phyloP scores from a whole-genome alignment of 2,797 vertebrate genomes.

The Sebastes cheni region DNA sequence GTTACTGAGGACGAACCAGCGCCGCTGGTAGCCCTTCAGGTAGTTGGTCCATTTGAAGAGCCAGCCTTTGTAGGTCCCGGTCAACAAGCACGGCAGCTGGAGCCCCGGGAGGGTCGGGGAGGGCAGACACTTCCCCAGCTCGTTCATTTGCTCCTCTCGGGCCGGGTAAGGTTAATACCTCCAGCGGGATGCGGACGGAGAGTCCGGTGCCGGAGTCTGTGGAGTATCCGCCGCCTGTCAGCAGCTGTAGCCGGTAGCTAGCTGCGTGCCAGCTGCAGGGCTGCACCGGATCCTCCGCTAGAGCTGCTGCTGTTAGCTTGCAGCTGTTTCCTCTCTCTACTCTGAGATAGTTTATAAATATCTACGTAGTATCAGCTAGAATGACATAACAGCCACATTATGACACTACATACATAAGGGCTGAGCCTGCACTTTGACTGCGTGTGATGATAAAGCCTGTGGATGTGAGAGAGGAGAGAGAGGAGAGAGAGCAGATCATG shows the following conservation, averaged over 20 bases:
- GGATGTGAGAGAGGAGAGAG: constrained; percentile 3
- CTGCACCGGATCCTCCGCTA: constrained; percentile 13
- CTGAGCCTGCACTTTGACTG: constrained; percentile 26
- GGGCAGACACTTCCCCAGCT: constrained; percentile 77
- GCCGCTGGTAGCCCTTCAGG: constrained; percentile 95
- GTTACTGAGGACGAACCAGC: constrained; percentile 87
- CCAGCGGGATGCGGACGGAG: constrained; percentile 14
- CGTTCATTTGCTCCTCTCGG: constrained; percentile 70
- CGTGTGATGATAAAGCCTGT: constrained; percentile 18
- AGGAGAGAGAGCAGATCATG: constrained; percentile 20
- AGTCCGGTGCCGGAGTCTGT: constrained; percentile 14
- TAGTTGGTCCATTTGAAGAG: constrained; percentile 98
- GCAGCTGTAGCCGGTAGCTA: constrained; percentile 50
- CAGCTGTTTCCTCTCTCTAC: constrained; percentile 49
- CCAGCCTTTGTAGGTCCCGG: constrained; percentile 89
- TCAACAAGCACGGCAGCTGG: constrained; percentile 74
- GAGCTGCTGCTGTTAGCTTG: constrained; percentile 47
- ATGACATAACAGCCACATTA: neutral
- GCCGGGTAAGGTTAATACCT: neutral
- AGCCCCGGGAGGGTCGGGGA: constrained; percentile 74
- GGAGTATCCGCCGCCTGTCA: constrained; percentile 22
- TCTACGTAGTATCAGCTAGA: neutral
- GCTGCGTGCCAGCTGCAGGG: constrained; percentile 31
- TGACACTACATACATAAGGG: neutral
- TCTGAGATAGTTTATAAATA: neutral